phyloP scores from a whole-genome alignment of 2,113 vertebrate species.

The Chaetorhynchus papuensis region DNA sequence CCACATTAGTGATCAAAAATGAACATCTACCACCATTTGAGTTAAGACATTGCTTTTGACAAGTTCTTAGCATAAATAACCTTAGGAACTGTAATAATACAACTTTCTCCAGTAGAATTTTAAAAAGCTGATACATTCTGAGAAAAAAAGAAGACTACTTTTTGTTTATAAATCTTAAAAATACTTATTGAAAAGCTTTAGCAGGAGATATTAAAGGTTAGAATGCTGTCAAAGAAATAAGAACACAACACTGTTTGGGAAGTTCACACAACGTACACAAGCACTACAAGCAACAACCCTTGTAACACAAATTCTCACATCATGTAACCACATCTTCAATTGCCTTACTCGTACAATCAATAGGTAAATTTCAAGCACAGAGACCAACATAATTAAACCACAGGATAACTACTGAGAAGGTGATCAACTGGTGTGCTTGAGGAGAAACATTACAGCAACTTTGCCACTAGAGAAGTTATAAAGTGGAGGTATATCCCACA shows the following conservation, averaged over 20 bases:
- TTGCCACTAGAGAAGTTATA: neutral
- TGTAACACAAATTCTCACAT: neutral
- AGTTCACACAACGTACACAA: neutral
- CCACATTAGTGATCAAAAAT: neutral
- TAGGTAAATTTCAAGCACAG: neutral
- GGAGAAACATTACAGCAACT: neutral
- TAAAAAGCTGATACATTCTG: neutral
- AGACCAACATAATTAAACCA: neutral
- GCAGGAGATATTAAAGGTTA: neutral
- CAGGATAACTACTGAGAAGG: neutral
- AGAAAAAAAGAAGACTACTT: neutral
- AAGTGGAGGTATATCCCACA: neutral
- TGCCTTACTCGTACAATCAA: neutral
- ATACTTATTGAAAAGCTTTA: neutral
- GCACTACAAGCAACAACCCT: neutral
- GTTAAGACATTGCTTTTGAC: neutral
- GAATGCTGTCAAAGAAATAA: neutral
- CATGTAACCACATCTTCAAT: neutral
- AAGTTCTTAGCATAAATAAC: neutral
- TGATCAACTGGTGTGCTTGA: neutral
- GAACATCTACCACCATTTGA: neutral
- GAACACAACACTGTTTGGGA: neutral
- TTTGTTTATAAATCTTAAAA: neutral
- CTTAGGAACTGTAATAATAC: neutral
- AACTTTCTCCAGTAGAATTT: neutral